Evolutionary conservation across 2,797 vertebrate species (phyloP), one percentile per base, ranked within the genome.

Genomic region (Glossophaga mutica): DNA sequence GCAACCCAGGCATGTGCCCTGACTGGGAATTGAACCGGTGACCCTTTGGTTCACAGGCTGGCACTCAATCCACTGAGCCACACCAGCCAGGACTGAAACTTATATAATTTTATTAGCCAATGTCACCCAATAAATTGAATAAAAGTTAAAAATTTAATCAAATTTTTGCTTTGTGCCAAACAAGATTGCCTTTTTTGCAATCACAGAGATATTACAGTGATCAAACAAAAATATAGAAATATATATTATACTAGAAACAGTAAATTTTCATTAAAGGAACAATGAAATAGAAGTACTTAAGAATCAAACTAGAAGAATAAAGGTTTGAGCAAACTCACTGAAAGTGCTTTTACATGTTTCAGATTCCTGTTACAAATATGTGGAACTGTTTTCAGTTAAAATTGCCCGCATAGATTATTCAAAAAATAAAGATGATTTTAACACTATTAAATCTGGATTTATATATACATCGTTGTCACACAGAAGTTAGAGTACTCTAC

Each of bases 381-480:
- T 46, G 55, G 22, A 94, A 92, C 3, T 84, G 12, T 55, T 94
- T 95, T 90, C 19, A 90, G 44, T 97, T 96, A 93, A 95, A 90
- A 88, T 87, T 84, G 52, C 24, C 84, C 50, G 50, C 11, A 77
- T 0, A 70, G 68, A 86, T 86, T 91, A 84, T 71, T 83, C 6
- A 50, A 34, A 81, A 90, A 85, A 39, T 29, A 86, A 87, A 87
- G 74, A 87, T 81, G 26, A 79, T 55, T 91, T 62, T 50, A 87
- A 65, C 70, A 76, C 6, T 44, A 76, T 65, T 92, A 93, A 88
- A 57, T 91, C 32, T 95, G 70, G 24, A 85, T 83, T 94, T 95
- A 79, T 65, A 87, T 24, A 79, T 8, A 92, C 2, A 76, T 16
- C 46, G 4, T 81, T 91, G 6, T 94, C 50, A 81, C 26, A 42